phyloP scores from a whole-genome alignment of 1,140 invertebrate genomes.

The Bombus pyrosoma region DNA sequence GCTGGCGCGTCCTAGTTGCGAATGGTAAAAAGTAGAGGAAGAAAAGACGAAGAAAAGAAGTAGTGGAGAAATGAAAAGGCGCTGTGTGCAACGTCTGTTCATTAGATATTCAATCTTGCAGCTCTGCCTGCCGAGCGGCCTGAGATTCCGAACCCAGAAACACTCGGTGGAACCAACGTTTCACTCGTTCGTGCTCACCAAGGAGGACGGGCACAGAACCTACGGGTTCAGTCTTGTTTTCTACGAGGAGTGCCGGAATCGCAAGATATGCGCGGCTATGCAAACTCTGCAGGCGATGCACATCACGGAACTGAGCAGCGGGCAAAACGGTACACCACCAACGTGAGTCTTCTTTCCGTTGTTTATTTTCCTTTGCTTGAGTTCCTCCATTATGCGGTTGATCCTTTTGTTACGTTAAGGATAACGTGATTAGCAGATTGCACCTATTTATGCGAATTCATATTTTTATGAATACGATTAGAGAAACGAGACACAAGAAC shows the following conservation, averaged over 20 bases:
- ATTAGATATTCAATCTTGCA: constrained; percentile 76
- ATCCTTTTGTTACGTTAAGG: neutral
- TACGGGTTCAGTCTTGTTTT: constrained; percentile 98
- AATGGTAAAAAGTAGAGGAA: neutral
- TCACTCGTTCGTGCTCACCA: constrained; percentile 98
- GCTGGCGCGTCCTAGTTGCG: constrained; percentile 16
- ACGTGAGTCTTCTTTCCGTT: constrained; percentile 68
- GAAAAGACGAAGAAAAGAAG: neutral
- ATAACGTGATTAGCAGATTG: too few species aligned
- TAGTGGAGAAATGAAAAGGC: constrained; percentile 15
- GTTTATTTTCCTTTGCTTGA: neutral
- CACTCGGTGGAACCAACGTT: constrained; percentile 94
- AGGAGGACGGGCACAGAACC: constrained; percentile 96
- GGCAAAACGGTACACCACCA: constrained; percentile 84
- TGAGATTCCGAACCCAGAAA: constrained; percentile 97
- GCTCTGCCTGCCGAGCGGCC: constrained; percentile 96
- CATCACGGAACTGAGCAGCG: constrained; percentile 93
- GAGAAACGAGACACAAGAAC: too few species aligned
- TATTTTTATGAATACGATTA: too few species aligned
- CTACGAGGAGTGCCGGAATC: constrained; percentile 96
- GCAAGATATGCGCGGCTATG: constrained; percentile 96
- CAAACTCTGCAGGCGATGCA: constrained; percentile 97
- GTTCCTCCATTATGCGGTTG: neutral
- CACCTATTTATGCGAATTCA: too few species aligned
- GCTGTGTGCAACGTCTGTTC: constrained; percentile 2